Conservation (phyloP, 2,888 invertebrate genomes). For the Caenorhabditis japonica region DNA sequence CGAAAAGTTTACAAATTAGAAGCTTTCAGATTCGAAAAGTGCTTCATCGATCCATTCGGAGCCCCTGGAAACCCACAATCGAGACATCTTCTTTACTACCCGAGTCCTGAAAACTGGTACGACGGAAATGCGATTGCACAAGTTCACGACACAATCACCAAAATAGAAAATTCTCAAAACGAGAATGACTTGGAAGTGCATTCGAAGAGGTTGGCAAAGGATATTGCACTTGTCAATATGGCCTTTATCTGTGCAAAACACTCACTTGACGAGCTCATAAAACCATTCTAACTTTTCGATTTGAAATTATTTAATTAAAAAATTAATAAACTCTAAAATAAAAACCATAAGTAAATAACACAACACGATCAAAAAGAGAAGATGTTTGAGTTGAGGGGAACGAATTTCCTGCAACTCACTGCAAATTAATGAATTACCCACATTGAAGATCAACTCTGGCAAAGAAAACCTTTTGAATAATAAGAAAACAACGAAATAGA, state of each 20-base stretch:
- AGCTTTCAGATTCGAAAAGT: slow-evolving; percentile 75
- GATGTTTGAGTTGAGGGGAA: not conserved
- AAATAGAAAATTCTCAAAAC: slow-evolving; percentile 13
- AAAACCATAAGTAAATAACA: slow-evolving; percentile 1
- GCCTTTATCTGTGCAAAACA: slow-evolving; percentile 47
- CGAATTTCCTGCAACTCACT: slow-evolving; percentile 7
- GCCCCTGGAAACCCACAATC: slow-evolving; percentile 73
- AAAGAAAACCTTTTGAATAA: slow-evolving; percentile 5
- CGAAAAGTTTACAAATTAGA: not conserved
- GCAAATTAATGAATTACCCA: slow-evolving; percentile 27
- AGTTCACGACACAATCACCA: slow-evolving; percentile 58
- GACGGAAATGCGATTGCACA: slow-evolving; percentile 63
- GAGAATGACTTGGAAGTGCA: slow-evolving; percentile 4
- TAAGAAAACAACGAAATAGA: slow-evolving; percentile 3
- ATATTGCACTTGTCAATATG: slow-evolving; percentile 24
- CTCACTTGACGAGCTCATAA: slow-evolving; percentile 11
- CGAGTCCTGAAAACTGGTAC: slow-evolving; percentile 62
- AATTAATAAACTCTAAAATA: no score
- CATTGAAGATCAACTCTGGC: not conserved
- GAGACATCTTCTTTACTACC: slow-evolving; percentile 77
- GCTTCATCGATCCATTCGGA: slow-evolving; percentile 78
- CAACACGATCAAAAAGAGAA: slow-evolving; percentile 7
- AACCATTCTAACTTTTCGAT: no score
- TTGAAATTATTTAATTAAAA: no score
- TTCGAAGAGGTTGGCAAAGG: slow-evolving; percentile 19